These are phyloP conservation scores for Epinephelus moara DNA, from an alignment of 2,113 vertebrate genomes.

Conservation along the genomic window DNA sequence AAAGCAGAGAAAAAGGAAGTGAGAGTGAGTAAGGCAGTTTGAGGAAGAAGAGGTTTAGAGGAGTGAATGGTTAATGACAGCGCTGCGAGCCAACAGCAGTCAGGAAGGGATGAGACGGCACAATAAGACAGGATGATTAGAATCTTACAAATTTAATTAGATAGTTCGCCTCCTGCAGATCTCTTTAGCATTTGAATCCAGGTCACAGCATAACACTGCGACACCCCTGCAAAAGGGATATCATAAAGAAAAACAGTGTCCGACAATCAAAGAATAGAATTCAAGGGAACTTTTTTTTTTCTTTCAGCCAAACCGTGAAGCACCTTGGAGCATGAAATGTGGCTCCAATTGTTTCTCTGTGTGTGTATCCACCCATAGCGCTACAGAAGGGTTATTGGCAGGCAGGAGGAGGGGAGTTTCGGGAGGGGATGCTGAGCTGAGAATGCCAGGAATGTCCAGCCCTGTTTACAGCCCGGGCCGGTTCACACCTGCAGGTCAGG, in stretches of 20 bases:
- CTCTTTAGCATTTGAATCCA: slow-evolving; percentile 62
- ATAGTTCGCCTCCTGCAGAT: slow-evolving; percentile 60
- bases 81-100: slow-evolving; percentile 20
- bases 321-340: slow-evolving; percentile 80
- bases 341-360: slow-evolving; percentile 81
- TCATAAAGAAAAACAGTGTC: slow-evolving; percentile 59
- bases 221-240: slow-evolving; percentile 49
- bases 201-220: slow-evolving; percentile 27
- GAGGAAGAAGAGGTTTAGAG: slow-evolving; percentile 33
- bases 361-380: slow-evolving; percentile 76
- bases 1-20: slow-evolving; percentile 58
- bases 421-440: slow-evolving; percentile 84
- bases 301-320: slow-evolving; percentile 62
- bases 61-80: slow-evolving; percentile 29
- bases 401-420: slow-evolving; percentile 74
- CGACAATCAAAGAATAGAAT: slow-evolving; percentile 62
- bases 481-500: slow-evolving; percentile 90
- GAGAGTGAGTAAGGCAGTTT: slow-evolving; percentile 13
- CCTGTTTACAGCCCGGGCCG: slow-evolving; percentile 85
- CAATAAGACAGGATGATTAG: slow-evolving; percentile 52
- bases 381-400: slow-evolving; percentile 76
- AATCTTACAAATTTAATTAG: slow-evolving; percentile 67
- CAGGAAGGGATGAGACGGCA: slow-evolving; percentile 33
- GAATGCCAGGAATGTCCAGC: slow-evolving; percentile 88
- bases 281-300: slow-evolving; percentile 53